A percentile compares a stretch with the other conserved stretches of the same genome.
Evolutionary conservation across 2,113 vertebrate species (phyloP).

Genomic region (Mionectes macconnelli): DNA sequence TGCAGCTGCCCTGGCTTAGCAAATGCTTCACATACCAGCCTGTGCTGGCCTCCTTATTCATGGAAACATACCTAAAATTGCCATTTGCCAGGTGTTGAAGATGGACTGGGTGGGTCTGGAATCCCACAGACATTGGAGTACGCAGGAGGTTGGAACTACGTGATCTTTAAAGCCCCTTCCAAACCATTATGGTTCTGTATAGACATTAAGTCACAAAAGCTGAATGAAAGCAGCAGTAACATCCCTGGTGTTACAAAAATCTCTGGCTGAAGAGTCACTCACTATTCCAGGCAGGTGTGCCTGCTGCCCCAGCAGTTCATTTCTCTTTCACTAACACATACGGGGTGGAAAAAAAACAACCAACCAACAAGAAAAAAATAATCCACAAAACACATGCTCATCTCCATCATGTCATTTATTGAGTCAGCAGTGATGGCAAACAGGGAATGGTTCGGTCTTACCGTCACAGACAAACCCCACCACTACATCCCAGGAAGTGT

Average conservation of each 20-base stretch:
- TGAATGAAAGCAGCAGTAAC: background rate
- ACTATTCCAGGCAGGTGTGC: background rate
- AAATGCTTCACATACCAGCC: background rate
- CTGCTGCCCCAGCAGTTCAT: background rate
- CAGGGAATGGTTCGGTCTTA: background rate
- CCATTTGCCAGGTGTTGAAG: background rate
- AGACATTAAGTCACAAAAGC: background rate
- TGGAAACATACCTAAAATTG: background rate
- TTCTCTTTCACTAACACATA: background rate
- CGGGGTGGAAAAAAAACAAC: fast-evolving
- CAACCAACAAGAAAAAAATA: background rate
- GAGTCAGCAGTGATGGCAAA: background rate
- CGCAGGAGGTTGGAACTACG: background rate
- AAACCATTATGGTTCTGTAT: background rate
- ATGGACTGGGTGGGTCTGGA: background rate
- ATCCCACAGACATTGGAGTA: background rate
- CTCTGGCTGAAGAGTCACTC: background rate
- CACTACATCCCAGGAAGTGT: background rate
- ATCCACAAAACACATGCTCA: background rate
- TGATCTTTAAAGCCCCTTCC: background rate
- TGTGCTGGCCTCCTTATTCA: background rate
- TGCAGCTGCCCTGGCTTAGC: background rate
- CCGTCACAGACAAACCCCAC: background rate
- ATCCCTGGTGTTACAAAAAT: background rate
- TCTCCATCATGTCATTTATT: background rate